Evolutionary conservation across 2,797 vertebrate genomes (phyloP).

Genomic region (Zalophus californianus): DNA sequence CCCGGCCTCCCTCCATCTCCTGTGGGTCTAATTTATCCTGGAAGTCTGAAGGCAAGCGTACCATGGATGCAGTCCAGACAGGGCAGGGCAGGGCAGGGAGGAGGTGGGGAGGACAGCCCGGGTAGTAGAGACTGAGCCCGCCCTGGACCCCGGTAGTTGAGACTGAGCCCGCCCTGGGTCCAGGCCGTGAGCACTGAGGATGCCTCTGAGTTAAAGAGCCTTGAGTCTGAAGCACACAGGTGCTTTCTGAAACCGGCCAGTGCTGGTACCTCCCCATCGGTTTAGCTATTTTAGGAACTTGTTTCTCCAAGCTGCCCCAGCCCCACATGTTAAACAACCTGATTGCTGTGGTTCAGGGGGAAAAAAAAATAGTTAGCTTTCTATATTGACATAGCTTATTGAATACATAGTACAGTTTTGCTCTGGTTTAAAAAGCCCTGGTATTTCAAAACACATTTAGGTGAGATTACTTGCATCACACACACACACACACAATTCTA

Average conservation of each 20-base stretch:
- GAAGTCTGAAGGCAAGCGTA: not conserved
- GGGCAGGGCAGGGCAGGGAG: not conserved
- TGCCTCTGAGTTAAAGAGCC: not conserved
- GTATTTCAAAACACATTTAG: not conserved
- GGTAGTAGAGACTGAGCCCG: too few species aligned
- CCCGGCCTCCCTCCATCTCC: not conserved
- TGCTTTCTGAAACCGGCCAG: not conserved
- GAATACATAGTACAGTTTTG: not conserved
- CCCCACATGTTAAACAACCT: not conserved
- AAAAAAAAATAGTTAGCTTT: not conserved
- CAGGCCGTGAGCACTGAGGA: not conserved
- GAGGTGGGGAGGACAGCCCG: too few species aligned
- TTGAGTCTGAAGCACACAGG: not conserved
- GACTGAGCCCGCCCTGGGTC: too few species aligned
- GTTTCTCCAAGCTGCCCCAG: not conserved
- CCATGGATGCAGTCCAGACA: accelerated
- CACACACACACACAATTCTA: not conserved
- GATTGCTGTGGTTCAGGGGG: not conserved
- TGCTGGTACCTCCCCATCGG: not conserved
- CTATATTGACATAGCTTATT: not conserved
- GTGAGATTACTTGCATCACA: conserved; percentile 18
- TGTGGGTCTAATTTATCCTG: not conserved
- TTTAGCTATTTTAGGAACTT: not conserved
- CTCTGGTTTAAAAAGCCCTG: not conserved
- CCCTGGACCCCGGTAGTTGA: not conserved